Conservation (phyloP, 2,797 vertebrate genomes). For the Spinus olivaceus region DNA sequence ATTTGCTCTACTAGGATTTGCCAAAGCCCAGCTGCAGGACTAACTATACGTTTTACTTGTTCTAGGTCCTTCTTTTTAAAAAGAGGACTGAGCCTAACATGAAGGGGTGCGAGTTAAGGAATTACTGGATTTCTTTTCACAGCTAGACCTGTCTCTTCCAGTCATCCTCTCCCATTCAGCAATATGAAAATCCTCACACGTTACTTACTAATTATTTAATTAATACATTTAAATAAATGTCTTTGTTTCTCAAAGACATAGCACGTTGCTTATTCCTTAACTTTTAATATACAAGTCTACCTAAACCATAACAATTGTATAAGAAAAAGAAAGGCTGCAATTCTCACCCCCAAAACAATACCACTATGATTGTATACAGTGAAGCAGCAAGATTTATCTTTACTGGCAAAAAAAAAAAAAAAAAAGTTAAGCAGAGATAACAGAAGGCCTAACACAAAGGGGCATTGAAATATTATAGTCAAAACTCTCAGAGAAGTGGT, state of each 20-base stretch:
- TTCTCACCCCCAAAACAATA: background rate
- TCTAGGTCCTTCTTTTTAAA: background rate
- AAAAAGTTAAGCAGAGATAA: background rate
- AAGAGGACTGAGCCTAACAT: background rate
- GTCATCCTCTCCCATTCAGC: background rate
- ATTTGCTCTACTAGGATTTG: background rate
- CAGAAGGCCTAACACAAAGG: constrained; percentile 1
- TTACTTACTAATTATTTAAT: background rate
- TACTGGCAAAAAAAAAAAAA: background rate
- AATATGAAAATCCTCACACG: background rate
- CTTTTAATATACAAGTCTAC: background rate
- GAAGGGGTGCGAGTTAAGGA: background rate
- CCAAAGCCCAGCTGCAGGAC: background rate
- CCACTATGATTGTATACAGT: background rate
- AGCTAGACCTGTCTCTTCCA: background rate
- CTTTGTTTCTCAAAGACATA: background rate
- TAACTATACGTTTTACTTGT: background rate
- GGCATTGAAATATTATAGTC: background rate
- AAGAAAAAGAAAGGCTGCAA: background rate
- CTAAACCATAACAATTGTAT: background rate
- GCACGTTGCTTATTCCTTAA: background rate
- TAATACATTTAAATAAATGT: background rate
- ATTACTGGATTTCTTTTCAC: background rate
- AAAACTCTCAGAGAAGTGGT: constrained; percentile 10
- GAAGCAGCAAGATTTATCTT: background rate